These are phyloP conservation scores for Anoplius nigerrimus DNA, from an alignment of 2,888 invertebrate species.

Conservation along the genomic window DNA sequence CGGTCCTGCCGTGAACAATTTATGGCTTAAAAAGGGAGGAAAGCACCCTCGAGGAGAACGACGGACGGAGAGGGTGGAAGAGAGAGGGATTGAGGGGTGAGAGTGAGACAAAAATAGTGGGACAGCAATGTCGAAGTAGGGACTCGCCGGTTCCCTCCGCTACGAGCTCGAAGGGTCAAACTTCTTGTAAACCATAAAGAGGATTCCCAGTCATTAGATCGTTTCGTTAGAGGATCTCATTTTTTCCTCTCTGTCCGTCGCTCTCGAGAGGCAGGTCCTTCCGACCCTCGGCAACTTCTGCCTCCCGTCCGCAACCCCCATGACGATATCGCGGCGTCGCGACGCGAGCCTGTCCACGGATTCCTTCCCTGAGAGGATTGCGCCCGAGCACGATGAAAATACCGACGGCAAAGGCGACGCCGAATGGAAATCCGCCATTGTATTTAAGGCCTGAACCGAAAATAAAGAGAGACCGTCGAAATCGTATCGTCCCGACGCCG, in stretches of 20 bases:
- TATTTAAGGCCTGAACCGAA: too few species aligned
- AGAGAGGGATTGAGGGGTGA: too few species aligned
- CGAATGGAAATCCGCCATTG: neutral
- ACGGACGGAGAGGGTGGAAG: constrained; percentile 36
- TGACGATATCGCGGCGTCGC: neutral
- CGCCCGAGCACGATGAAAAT: neutral
- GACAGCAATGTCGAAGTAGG: constrained; percentile 52
- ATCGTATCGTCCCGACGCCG: too few species aligned
- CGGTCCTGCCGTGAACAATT: constrained; percentile 66
- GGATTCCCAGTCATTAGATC: constrained; percentile 71
- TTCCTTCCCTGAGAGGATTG: constrained; percentile 1
- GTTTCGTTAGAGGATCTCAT: constrained; percentile 58
- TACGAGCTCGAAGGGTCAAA: constrained; percentile 62
- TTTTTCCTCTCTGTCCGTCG: constrained; percentile 47
- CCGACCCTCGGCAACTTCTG: constrained; percentile 19
- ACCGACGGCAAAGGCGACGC: neutral
- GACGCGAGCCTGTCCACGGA: neutral
- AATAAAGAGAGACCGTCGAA: too few species aligned
- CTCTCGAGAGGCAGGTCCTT: constrained; percentile 13
- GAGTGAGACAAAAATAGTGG: too few species aligned
- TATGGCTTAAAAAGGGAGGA: constrained; percentile 64
- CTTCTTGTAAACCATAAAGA: constrained; percentile 74
- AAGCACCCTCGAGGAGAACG: constrained; percentile 42
- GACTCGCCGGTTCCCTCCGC: constrained; percentile 29
- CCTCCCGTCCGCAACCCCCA: neutral